Evolutionary conservation across 2,888 invertebrate species (phyloP).

Genomic region (Idaea biselata): DNA sequence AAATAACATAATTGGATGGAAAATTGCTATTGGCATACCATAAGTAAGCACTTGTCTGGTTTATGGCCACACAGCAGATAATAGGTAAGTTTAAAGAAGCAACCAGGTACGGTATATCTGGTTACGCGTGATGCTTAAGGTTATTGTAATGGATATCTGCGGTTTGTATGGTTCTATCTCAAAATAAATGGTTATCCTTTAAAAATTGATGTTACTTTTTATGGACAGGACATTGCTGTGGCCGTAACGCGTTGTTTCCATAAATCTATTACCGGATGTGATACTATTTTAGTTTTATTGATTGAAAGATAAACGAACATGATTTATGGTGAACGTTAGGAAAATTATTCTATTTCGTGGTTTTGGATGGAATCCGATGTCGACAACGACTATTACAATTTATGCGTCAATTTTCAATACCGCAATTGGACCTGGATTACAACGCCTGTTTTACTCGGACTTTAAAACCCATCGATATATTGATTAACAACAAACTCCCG

Average conservation of each 20-base stretch:
- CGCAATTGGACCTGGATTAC: not conserved
- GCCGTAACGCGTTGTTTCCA: conserved; percentile 38
- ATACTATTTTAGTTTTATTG: conserved; percentile 63
- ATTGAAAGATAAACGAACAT: conserved; percentile 52
- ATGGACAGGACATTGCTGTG: conserved; percentile 35
- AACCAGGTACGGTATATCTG: not conserved
- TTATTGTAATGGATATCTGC: conserved; percentile 12
- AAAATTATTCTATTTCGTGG: conserved; percentile 23
- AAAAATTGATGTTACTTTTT: conserved; percentile 23
- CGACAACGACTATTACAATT: conserved; percentile 25
- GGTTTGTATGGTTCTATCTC: conserved; percentile 14
- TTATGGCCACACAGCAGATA: not conserved
- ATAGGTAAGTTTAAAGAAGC: not conserved
- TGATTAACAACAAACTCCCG: not conserved
- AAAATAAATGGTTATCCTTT: conserved; percentile 13
- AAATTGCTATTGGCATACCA: not conserved
- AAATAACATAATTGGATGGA: not conserved
- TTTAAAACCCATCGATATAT: not conserved
- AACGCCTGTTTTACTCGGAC: not conserved
- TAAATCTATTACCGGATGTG: conserved; percentile 46
- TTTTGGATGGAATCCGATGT: conserved; percentile 24
- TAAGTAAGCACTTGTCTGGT: not conserved
- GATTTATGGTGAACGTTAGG: conserved; percentile 35
- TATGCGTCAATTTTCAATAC: not conserved
- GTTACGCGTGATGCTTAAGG: conserved; percentile 1